Conservation (phyloP, 1,140 invertebrate genomes). For the Drosophila azteca region DNA sequence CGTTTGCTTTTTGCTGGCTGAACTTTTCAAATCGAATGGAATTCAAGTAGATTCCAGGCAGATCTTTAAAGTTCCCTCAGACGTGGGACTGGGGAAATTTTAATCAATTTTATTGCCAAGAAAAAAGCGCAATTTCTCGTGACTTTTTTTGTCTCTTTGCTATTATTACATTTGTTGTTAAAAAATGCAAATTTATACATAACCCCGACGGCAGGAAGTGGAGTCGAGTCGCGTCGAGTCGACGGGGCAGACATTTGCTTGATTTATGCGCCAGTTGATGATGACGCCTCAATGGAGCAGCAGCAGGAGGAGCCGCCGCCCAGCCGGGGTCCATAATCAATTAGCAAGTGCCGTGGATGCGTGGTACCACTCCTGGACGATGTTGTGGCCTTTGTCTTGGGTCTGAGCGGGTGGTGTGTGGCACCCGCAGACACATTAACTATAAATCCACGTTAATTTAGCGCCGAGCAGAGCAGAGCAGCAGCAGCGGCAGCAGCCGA, state of each 20-base stretch:
- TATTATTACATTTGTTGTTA: constrained; percentile 71
- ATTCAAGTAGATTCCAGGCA: too few species aligned
- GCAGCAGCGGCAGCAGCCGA: constrained; percentile 4
- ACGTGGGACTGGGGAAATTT: constrained; percentile 59
- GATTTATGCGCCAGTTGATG: constrained; percentile 78
- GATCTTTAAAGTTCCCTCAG: constrained; percentile 35
- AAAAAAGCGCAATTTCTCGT: constrained; percentile 33
- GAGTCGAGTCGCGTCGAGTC: neutral
- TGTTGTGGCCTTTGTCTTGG: constrained; percentile 14
- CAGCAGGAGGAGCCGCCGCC: too few species aligned
- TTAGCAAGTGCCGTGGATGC: constrained; percentile 48
- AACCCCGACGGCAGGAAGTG: constrained; percentile 26
- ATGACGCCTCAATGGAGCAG: constrained; percentile 68
- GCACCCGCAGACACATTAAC: constrained; percentile 72
- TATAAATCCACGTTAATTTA: constrained; percentile 82
- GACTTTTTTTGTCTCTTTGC: constrained; percentile 18
- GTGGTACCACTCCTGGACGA: constrained; percentile 23
- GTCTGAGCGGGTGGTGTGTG: constrained; percentile 3
- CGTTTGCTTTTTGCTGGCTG: constrained; percentile 21
- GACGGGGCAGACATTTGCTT: constrained; percentile 62
- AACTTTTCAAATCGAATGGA: too few species aligned
- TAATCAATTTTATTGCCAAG: constrained; percentile 77
- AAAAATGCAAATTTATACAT: constrained; percentile 81
- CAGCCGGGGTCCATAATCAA: constrained; percentile 62
- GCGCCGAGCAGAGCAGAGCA: constrained; percentile 31